phyloP scores from a whole-genome alignment of 2,888 invertebrate genomes.

The Xylophagus ater region DNA sequence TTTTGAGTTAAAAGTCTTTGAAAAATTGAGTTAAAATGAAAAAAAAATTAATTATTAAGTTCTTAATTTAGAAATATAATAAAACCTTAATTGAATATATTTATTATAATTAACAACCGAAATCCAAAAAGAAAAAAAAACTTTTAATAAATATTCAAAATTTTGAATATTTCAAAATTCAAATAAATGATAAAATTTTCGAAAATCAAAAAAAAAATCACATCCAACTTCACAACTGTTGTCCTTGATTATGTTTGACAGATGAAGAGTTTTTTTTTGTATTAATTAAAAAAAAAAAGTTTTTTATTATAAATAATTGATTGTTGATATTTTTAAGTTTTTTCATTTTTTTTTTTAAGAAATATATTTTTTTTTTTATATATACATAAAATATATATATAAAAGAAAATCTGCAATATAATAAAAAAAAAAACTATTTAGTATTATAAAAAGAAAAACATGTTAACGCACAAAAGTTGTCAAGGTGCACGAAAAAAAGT shows the following conservation, averaged over 20 bases:
- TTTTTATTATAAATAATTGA: conserved; percentile 9
- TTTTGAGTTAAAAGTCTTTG: too few species aligned
- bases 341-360: conserved; percentile 21
- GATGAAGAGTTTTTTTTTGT: conserved; percentile 14
- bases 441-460: conserved; percentile 25
- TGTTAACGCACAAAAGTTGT: conserved; percentile 41
- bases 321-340: conserved; percentile 15
- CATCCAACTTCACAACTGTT: conserved; percentile 11
- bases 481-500: conserved; percentile 40
- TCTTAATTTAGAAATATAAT: too few species aligned
- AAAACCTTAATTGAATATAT: too few species aligned
- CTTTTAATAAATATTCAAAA: too few species aligned
- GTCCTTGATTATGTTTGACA: conserved; percentile 22
- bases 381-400: conserved; percentile 15
- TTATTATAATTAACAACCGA: too few species aligned
- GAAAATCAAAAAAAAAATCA: too few species aligned
- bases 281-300: conserved; percentile 3
- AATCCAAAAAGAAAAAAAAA: too few species aligned
- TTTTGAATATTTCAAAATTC: too few species aligned
- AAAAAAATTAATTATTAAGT: too few species aligned
- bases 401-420: too few species aligned
- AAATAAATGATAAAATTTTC: too few species aligned
- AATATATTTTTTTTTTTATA: conserved; percentile 16
- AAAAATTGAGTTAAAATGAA: too few species aligned
- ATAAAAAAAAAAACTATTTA: conserved; percentile 7